Evolutionary conservation across 2,113 vertebrate genomes (phyloP), one percentile per base, ranked within the genome.

Genomic region (Corvus cornix): DNA sequence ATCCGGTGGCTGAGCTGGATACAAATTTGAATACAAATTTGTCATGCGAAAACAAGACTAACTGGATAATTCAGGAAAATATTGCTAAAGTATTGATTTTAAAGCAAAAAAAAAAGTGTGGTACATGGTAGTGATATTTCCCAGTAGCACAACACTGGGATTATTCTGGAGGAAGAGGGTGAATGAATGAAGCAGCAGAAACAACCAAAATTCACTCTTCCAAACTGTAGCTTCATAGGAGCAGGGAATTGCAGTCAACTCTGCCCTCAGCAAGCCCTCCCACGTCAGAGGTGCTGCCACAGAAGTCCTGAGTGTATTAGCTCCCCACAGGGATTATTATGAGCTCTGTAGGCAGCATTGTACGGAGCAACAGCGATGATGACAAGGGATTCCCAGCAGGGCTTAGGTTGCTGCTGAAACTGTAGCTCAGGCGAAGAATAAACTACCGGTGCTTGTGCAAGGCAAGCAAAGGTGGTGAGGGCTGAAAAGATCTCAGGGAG

Each of bases 321-420:
- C 53, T 88, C 49, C 37, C 35, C 33, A 30, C 14, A 27, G 56
- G 82, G 85, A 51, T 75, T 55, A 24, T 39, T 11, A 21, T 17
- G 44, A 90, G 43, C 82, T 70, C 20, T 49, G 30, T 31, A 41
- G 46, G n/a, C 75, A 89, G 46, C 33, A 18, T 31, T 2, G 5
- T 30, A 43, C 2, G 1, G 53, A 76, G 53, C 22, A 26, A 56
- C n/a, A 26, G 37, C 0, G 0, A 41, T 3, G 3, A 68, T 0
- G 3, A 60, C 55, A 24, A 64, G 55, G 11, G 17, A 3, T 3
- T 64, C 53, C 21, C 64, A 39, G 63, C 1, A 4, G 44, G 43
- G 7, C 33, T 79, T 19, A 14, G 9, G 77, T 24, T 53, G 44
- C 44, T 87, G 81, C 33, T 69, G 78, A 35, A 76, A 60, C 59